Percentiles rank a stretch among this genome's conserved stretches.
phyloP scores from a whole-genome alignment of 2,113 vertebrate species.

The Nycticebus coucang region DNA sequence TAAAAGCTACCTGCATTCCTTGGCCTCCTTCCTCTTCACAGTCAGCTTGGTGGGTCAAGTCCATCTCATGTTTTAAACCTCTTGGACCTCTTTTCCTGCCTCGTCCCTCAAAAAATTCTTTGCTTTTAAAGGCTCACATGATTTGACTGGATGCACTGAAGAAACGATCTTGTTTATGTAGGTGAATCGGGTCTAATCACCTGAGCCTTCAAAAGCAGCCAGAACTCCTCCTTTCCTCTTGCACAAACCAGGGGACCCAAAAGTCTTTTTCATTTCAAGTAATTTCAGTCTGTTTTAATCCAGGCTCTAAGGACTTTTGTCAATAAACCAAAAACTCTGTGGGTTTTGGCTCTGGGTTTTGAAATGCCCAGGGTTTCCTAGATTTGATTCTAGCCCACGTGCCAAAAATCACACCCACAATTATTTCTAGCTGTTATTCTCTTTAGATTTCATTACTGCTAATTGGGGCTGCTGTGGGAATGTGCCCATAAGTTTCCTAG shows the following conservation, averaged over 20 bases:
- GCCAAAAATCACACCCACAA: constrained; percentile 11
- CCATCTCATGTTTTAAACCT: not conserved
- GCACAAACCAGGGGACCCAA: not conserved
- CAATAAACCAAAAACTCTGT: not conserved
- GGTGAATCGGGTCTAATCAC: too few relatives aligned
- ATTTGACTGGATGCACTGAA: not conserved
- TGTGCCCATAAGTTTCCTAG: not conserved
- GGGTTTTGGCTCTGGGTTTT: not conserved
- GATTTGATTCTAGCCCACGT: constrained; percentile 7
- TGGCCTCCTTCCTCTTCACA: not conserved
- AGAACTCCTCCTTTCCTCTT: not conserved
- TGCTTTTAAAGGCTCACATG: not conserved
- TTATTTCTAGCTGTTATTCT: constrained; percentile 30
- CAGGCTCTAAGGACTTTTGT: not conserved
- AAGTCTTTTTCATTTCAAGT: not conserved
- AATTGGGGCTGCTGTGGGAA: constrained; percentile 18
- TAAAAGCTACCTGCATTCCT: not conserved
- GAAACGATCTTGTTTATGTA: not conserved
- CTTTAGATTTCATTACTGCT: not conserved
- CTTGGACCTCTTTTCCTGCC: not conserved
- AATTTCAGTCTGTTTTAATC: not conserved
- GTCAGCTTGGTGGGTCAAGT: not conserved
- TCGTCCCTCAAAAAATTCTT: not conserved
- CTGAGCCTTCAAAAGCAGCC: too few relatives aligned
- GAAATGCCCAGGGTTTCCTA: not conserved